These are phyloP conservation scores for Lumbricus terrestris DNA, from an alignment of 2,888 invertebrate species.

Conservation along the genomic window DNA sequence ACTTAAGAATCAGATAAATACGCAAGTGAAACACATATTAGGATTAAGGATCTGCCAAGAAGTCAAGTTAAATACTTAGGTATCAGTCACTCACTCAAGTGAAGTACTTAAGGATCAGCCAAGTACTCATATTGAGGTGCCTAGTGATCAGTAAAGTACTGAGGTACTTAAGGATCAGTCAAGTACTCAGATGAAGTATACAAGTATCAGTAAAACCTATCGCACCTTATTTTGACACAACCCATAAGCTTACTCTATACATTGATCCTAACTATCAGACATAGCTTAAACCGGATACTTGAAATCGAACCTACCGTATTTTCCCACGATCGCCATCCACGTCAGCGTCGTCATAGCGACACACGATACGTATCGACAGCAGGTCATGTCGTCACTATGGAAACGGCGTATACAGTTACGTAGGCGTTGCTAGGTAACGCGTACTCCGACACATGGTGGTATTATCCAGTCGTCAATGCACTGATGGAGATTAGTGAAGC, in stretches of 20 bases:
- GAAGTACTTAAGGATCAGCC: too few species aligned
- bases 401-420: background rate
- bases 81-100: too few species aligned
- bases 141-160: too few species aligned
- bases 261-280: background rate
- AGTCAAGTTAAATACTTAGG: too few species aligned
- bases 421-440: conserved; percentile 11
- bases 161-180: too few species aligned
- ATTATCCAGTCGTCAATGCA: background rate
- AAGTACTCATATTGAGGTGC: too few species aligned
- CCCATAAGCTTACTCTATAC: background rate
- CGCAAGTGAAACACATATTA: too few species aligned
- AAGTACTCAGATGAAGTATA: too few species aligned
- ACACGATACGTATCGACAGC: background rate
- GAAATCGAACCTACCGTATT: background rate
- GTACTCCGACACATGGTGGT: background rate
- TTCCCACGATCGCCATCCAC: background rate
- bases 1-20: too few species aligned
- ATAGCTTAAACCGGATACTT: too few species aligned
- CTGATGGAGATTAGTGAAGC: background rate
- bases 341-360: background rate
- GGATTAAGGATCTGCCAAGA: too few species aligned
- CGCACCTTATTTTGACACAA: background rate
- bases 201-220: background rate
- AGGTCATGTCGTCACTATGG: background rate